These are phyloP conservation scores for Arrhopalites spinosus DNA, from an alignment of 2,888 invertebrate genomes.

Conservation along the genomic window DNA sequence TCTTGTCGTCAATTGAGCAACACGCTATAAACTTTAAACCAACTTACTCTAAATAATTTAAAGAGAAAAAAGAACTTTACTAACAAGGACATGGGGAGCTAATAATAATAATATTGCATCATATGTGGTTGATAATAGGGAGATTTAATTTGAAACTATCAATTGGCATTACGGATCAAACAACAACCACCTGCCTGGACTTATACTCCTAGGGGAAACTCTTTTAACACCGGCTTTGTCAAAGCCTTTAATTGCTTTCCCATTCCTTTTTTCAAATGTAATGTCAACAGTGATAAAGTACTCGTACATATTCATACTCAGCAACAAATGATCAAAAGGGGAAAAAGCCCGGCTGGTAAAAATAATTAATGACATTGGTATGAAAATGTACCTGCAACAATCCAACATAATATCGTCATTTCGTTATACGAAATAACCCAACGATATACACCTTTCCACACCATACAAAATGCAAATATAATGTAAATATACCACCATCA, in stretches of 20 bases:
- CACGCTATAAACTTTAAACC: neutral
- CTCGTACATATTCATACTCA: neutral
- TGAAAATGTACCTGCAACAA: neutral
- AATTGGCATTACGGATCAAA: conserved; percentile 3
- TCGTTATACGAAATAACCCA: neutral
- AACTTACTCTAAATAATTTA: neutral
- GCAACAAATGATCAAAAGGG: neutral
- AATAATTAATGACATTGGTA: neutral
- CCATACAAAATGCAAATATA: neutral
- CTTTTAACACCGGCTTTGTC: neutral
- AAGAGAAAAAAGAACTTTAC: neutral
- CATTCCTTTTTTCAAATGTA: conserved; percentile 6
- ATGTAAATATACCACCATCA: neutral
- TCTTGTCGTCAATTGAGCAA: neutral
- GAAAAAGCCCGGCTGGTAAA: neutral
- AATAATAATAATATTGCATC: neutral
- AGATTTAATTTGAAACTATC: neutral
- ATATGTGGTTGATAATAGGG: conserved; percentile 1
- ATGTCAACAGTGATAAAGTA: conserved; percentile 15
- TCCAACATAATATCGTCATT: neutral
- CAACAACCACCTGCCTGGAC: neutral
- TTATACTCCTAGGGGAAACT: neutral
- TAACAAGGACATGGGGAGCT: neutral
- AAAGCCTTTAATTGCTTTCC: conserved; percentile 8
- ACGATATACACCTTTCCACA: neutral